Evolutionary conservation across 2,888 invertebrate species (phyloP), one percentile per base, ranked within the genome.

Genomic region (Aporophyla lueneburgensis): DNA sequence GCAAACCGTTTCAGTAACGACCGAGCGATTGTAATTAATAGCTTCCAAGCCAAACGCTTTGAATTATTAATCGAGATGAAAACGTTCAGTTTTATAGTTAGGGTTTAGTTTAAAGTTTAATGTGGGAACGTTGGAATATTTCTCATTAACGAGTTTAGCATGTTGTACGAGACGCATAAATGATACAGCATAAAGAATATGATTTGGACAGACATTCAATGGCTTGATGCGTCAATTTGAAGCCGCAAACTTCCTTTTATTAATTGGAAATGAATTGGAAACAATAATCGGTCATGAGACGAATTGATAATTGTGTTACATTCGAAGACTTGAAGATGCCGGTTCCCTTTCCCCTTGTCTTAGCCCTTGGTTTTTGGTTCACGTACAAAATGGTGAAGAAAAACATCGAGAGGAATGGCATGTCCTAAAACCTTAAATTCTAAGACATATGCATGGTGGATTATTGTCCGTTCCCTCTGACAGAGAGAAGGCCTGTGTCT

Each of bases 61-160:
- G 71, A 86, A 86, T 86, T 84, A 84, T 84, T 80, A 77, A 84
- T 84, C 73, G 40, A 71, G 78, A 85, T 85, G 83, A 85, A 85
- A 77, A 82, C 71, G 61, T 59, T 71, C 40, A 27, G 53, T 72
- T 81, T 82, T 85, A 85, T 77, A 66, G 78, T 72, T 46, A 14
- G 53, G 53, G 62, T 61, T 81, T 85, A 65, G 53, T 80, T 61
- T 67, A 19, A 70, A 66, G 59, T 73, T 74, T 77, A 77, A 74
- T 71, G 71, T 63, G 68, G 51, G 58, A 81, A 46, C 19, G 49
- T 51, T 49, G 59, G 49, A 59, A 51, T 14, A 76, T 78, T 51
- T 61, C 24, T 62, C 27, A 78, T 51, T 66, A 54, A 74, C 54
- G 24, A 72, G 21, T 49, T 66, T 24, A 51, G 24, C 9, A 19